These are phyloP conservation scores for Oryzias sinensis DNA, from an alignment of 2,797 vertebrate species.

Conservation along the genomic window DNA sequence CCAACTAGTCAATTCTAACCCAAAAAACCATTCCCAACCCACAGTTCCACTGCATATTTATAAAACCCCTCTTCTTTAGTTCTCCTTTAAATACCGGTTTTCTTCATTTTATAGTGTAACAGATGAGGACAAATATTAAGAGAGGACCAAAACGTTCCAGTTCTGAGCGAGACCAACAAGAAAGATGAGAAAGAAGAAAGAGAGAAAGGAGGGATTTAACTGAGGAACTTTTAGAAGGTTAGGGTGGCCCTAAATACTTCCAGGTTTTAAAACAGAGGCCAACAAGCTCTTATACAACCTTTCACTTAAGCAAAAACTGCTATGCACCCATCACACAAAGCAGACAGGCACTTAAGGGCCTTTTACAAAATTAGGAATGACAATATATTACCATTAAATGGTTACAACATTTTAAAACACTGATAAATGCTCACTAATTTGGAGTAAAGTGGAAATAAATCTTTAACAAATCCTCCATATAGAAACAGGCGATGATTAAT, in stretches of 20 bases:
- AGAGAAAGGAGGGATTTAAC: not conserved
- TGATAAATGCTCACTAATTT: slow-evolving; percentile 24
- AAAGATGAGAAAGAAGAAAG: not conserved
- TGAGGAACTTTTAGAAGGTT: not conserved
- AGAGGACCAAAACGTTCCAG: too few relatives aligned
- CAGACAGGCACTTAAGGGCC: not conserved
- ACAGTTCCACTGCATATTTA: slow-evolving; percentile 6
- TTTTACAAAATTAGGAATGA: slow-evolving; percentile 18
- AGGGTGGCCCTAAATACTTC: slow-evolving; percentile 2
- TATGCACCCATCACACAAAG: slow-evolving; percentile 27
- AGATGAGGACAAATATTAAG: too few relatives aligned
- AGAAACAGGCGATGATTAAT: too few relatives aligned
- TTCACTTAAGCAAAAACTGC: slow-evolving; percentile 16
- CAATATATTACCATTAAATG: slow-evolving; percentile 22
- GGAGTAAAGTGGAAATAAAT: slow-evolving; percentile 10
- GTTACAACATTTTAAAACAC: slow-evolving; percentile 20
- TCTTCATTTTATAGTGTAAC: slow-evolving; percentile 9
- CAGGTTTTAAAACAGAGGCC: slow-evolving; percentile 15
- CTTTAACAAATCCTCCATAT: not conserved
- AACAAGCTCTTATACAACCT: slow-evolving; percentile 15
- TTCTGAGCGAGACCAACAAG: not conserved
- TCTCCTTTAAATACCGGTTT: not conserved
- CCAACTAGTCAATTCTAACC: slow-evolving; percentile 1
- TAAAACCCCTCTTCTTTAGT: not conserved
- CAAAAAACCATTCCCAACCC: not conserved